Conservation (phyloP, 2,113 vertebrate genomes). For the Semicossyphus pulcher region DNA sequence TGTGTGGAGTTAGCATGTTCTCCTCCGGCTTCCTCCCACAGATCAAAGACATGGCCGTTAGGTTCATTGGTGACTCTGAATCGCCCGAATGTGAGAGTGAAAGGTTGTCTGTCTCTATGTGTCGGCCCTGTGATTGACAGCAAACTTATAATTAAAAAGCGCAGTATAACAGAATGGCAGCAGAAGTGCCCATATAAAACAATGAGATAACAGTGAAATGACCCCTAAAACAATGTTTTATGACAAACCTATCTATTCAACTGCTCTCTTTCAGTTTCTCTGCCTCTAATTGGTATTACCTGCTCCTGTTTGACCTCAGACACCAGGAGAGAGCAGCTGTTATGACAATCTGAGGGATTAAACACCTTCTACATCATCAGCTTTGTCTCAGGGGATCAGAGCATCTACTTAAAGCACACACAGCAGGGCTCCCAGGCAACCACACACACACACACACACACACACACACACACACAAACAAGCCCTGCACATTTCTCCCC, state of each 20-base stretch:
- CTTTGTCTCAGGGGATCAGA: constrained; percentile 37
- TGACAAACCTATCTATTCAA: background rate
- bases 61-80: too few relatives aligned
- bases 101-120: too few relatives aligned
- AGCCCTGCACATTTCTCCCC: constrained; percentile 12
- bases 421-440: constrained; percentile 63
- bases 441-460: constrained; percentile 30
- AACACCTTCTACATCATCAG: constrained; percentile 49
- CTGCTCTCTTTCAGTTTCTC: constrained; percentile 4
- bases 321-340: constrained; percentile 35
- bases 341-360: constrained; percentile 52
- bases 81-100: too few relatives aligned
- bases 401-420: constrained; percentile 52
- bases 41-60: too few relatives aligned
- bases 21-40: too few relatives aligned
- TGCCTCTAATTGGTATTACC: constrained; percentile 48
- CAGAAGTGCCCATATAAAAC: background rate
- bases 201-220: background rate
- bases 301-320: constrained; percentile 43
- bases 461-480: constrained; percentile 14
- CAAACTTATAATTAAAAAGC: background rate
- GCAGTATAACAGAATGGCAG: too few relatives aligned
- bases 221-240: background rate
- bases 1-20: too few relatives aligned
- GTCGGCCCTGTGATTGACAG: too few relatives aligned